These are phyloP conservation scores for Phytoseiulus persimilis DNA, from an alignment of 2,888 invertebrate species.

Conservation along the genomic window DNA sequence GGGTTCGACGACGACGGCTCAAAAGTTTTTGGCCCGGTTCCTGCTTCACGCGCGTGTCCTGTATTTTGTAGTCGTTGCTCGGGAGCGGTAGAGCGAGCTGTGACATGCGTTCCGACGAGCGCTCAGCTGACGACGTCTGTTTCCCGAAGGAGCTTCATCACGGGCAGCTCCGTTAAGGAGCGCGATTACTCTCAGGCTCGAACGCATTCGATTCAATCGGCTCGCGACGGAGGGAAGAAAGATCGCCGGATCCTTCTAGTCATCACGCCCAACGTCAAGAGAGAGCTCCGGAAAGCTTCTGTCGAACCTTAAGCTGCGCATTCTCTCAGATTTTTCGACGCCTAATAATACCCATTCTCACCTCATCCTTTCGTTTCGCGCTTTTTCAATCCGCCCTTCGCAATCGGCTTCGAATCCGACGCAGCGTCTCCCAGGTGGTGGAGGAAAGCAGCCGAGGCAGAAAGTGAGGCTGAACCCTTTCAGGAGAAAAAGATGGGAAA, in stretches of 20 bases:
- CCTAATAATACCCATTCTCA: background rate
- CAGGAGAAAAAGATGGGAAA: background rate
- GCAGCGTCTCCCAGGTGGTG: background rate
- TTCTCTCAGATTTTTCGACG: background rate
- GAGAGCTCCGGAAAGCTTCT: background rate
- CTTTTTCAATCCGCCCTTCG: background rate
- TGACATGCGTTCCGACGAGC: too few relatives aligned
- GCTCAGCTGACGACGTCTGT: too few relatives aligned
- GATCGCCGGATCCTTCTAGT: background rate
- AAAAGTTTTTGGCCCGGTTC: background rate
- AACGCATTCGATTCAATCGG: too few relatives aligned
- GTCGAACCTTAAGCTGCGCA: background rate
- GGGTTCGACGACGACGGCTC: background rate
- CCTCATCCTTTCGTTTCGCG: background rate
- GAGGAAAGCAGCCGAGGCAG: background rate
- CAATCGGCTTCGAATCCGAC: background rate
- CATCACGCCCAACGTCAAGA: background rate
- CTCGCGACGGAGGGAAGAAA: background rate
- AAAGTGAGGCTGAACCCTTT: background rate
- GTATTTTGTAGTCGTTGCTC: too few relatives aligned
- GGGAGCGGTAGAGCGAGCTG: too few relatives aligned
- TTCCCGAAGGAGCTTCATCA: too few relatives aligned
- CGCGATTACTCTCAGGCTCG: too few relatives aligned
- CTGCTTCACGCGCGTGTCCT: too few relatives aligned
- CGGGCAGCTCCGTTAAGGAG: too few relatives aligned